These are phyloP conservation scores for Drosophila suboccidentalis DNA, from an alignment of 2,888 invertebrate genomes.

Conservation along the genomic window DNA sequence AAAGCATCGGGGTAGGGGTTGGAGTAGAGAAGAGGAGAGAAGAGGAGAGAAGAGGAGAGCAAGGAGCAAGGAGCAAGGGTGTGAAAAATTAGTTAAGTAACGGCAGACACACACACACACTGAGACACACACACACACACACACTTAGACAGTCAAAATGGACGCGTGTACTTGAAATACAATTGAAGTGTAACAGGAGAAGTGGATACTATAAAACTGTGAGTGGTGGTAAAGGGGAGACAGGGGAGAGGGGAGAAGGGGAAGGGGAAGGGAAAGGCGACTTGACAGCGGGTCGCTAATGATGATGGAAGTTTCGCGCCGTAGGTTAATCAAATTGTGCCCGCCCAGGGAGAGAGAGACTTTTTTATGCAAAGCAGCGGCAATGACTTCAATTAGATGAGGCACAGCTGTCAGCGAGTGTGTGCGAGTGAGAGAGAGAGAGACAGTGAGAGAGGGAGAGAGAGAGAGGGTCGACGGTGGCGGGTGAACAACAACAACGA, in stretches of 20 bases:
- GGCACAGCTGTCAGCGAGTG: constrained; percentile 36
- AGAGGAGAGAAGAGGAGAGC: neutral
- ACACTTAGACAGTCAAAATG: constrained; percentile 33
- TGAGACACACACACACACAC: neutral
- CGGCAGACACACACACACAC: constrained; percentile 1
- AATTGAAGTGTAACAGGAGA: constrained; percentile 74
- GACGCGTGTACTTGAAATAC: constrained; percentile 61
- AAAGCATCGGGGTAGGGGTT: neutral
- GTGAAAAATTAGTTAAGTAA: constrained; percentile 63
- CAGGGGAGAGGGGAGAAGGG: constrained; percentile 2
- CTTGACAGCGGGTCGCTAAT: constrained; percentile 57
- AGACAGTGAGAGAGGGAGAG: constrained; percentile 8
- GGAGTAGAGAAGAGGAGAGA: neutral
- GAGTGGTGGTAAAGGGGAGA: constrained; percentile 5
- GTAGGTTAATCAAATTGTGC: constrained; percentile 75
- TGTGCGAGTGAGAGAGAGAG: constrained; percentile 6
- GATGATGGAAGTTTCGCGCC: constrained; percentile 70
- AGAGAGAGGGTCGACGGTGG: constrained; percentile 52
- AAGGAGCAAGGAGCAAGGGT: constrained; percentile 39
- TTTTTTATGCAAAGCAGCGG: constrained; percentile 68
- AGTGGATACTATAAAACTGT: constrained; percentile 42
- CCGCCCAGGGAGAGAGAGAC: constrained; percentile 35
- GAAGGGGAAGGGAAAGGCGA: constrained; percentile 18
- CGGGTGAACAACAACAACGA: constrained; percentile 34
- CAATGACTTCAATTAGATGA: constrained; percentile 72